Conservation (phyloP, 1,140 invertebrate species). For the Drosophila trapezifrons region DNA sequence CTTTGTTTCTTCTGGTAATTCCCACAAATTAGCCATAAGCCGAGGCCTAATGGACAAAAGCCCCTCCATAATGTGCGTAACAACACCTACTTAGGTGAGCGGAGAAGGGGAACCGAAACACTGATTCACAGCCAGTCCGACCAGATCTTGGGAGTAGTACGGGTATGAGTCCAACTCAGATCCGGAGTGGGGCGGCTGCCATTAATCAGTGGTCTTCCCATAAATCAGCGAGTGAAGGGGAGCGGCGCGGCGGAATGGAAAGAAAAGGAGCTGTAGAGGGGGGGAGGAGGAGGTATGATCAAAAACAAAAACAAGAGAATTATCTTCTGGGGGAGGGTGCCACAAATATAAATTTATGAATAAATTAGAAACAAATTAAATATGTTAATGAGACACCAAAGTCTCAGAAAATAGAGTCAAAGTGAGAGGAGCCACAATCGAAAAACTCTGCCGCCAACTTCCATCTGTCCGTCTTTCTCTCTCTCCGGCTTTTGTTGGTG, state of each 20-base stretch:
- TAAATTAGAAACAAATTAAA: constrained; percentile 82
- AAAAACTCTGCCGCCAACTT: constrained; percentile 31
- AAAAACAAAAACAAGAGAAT: constrained; percentile 51
- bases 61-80: constrained; percentile 69
- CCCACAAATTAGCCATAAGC: constrained; percentile 69
- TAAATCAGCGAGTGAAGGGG: constrained; percentile 65
- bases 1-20: constrained; percentile 44
- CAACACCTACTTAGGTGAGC: constrained; percentile 67
- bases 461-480: constrained; percentile 39
- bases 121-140: constrained; percentile 67
- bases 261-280: constrained; percentile 21
- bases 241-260: background rate
- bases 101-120: constrained; percentile 28
- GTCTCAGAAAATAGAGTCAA: background rate
- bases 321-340: constrained; percentile 55
- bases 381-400: constrained; percentile 72
- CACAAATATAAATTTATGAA: constrained; percentile 83
- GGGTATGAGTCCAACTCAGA: constrained; percentile 18
- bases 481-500: constrained; percentile 47
- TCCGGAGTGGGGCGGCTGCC: constrained; percentile 49
- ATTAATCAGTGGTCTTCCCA: constrained; percentile 72
- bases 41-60: constrained; percentile 45
- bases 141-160: constrained; percentile 26
- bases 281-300: constrained; percentile 15
- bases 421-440: constrained; percentile 30